A percentile compares a stretch with the other conserved stretches of the same genome.
Evolutionary conservation across 2,888 invertebrate genomes (phyloP).

Genomic region (Dusona sp.): DNA sequence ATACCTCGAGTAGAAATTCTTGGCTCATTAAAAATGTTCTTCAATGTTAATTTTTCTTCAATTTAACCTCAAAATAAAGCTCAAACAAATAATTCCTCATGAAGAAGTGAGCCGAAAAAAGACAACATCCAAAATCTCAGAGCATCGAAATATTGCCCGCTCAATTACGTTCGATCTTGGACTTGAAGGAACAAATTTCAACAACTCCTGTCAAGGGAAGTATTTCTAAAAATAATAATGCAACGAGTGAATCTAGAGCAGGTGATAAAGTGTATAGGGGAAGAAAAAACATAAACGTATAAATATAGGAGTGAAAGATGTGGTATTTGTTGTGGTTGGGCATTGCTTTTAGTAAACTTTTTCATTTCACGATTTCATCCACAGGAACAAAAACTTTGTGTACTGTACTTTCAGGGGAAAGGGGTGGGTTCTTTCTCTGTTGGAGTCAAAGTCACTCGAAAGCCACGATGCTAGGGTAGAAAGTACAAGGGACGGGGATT

Average conservation of each 20-base stretch:
- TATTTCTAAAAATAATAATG: background rate
- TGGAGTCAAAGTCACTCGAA: slow-evolving; percentile 48
- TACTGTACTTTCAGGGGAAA: background rate
- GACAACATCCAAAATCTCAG: background rate
- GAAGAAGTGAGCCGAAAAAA: background rate
- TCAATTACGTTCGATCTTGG: background rate
- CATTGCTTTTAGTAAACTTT: slow-evolving; percentile 42
- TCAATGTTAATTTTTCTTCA: background rate
- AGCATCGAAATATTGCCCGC: background rate
- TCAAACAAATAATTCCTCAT: background rate
- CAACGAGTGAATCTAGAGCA: background rate
- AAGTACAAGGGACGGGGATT: background rate
- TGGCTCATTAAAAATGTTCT: background rate
- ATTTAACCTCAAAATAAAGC: background rate
- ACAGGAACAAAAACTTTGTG: slow-evolving; percentile 50
- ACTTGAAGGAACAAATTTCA: background rate
- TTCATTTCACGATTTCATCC: slow-evolving; percentile 12
- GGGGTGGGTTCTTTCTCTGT: slow-evolving; percentile 6
- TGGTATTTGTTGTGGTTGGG: slow-evolving; percentile 1
- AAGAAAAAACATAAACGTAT: background rate
- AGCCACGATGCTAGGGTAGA: slow-evolving; percentile 27
- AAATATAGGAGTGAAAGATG: background rate
- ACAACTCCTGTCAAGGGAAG: background rate
- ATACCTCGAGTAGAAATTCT: background rate
- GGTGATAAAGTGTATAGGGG: background rate